Base-by-base conservation (phyloP, 1,140 invertebrate genomes). In the Acromyrmex heyeri region DNA sequence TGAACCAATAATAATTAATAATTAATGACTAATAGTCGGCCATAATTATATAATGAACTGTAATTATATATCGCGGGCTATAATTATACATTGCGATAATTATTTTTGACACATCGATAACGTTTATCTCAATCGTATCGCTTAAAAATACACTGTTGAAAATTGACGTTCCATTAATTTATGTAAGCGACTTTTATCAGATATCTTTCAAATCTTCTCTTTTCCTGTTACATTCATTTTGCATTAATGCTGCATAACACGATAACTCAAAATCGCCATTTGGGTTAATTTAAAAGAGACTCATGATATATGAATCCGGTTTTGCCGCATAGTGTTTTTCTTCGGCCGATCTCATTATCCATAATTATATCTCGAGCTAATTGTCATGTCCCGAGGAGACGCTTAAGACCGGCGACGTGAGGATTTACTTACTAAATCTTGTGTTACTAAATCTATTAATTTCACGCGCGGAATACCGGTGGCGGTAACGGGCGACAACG, bases 321-420 rank as follows among this genome's bases (percentile, higher is more conserved):
- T 70, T 82, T 72, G 3, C 18, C 21, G 14, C 21, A 12, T 16
- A n/a, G 10, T 1, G 27, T 59, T 59, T 57, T 72, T 27, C 21
- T 30, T 0, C 30, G 14, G 18, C 44, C 34, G 24, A 82, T 48
- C 53, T 73, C 24, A 82, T 82, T 73, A 82, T 73, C 24, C 38
- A 14, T 73, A 82, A 82, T 82, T 82, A 82, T 61, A 73, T 73
- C 79, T 30, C 55, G 24, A 24, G 67, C 34, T 82, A 82, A 82
- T 82, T 82, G 79, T 73, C 24, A 82, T 21, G 53, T 82, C 18
- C 12, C 55, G 79, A 7, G 38, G 79, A 73, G 48, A 27, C 18
- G 77, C 12, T 81, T 14, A 55, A 59, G 79, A 34, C 21, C 67
- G 79, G 59, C 24, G 79, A 72, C 65, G 30, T 27, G 12, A 65